Base-by-base conservation (phyloP, 2,113 vertebrate species). In the Leptobrachium ailaonicum region DNA sequence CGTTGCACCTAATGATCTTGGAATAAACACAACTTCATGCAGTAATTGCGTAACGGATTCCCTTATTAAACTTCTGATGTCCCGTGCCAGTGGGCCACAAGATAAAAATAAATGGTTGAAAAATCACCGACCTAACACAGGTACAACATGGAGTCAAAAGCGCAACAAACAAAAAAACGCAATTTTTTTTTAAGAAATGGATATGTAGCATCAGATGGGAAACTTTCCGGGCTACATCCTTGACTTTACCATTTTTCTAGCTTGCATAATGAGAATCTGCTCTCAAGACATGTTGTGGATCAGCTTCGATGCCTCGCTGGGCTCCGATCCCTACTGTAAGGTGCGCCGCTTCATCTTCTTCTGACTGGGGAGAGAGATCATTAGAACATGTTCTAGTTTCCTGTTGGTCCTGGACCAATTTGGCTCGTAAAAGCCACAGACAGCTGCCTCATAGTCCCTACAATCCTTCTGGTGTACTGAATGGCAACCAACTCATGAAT, bases 351-450 rank as follows among this genome's bases (percentile, higher is more conserved):
- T 60, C 20, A 54, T 41, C 43, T 53, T 60, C 20, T 71, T 41
- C 6, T 32, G 47, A 54, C 41, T 47, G 3, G 32, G 42, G 6
- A 64, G 6, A 64, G 2, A 13, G 62, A 60, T 50, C 72, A 47
- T 54, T 41, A n/a, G 45, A 82, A 42, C 32, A 40, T 79, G 58
- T 74, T 74, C 67, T 32, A 5, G 12, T 44, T 41, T 77, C 32
- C 41, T 77, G 11, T 58, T 43, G 14, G 72, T 79, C 53, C 72
- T 53, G 75, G 72, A 69, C 72, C 53, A 32, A 69, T 41, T 80
- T 80, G 79, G 79, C 79, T 68, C 71, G 20, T 42, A 69, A 60
- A 32, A 75, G 79, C 54, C 72, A 69, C 64, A 80, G 79, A 75
- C 79, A 80, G 70, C 72, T 80, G 79, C 79, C 64, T 62, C n/a